Evolutionary conservation across 92 coral and sea anemone species (phyloP).

Genomic region (Phenganax marumi): DNA sequence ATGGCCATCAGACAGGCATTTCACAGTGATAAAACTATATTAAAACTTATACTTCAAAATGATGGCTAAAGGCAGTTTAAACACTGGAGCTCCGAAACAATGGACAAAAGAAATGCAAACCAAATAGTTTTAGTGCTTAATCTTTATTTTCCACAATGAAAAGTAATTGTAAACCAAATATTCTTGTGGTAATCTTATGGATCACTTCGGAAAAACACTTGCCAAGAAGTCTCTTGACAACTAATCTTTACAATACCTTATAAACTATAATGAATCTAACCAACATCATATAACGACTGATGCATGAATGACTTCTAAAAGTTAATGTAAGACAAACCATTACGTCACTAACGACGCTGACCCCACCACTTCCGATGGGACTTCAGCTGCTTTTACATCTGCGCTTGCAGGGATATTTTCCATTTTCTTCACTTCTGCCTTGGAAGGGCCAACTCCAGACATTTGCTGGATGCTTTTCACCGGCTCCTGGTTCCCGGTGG

Average conservation of each 20-base stretch:
- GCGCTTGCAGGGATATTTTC: neutral
- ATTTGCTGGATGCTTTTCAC: slow-evolving; percentile 9
- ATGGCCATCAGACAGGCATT: slow-evolving; percentile 86
- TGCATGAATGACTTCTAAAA: slow-evolving; percentile 23
- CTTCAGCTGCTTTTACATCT: neutral
- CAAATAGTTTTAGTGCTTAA: slow-evolving; percentile 12
- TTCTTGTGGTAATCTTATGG: slow-evolving; percentile 9
- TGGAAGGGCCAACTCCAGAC: slow-evolving; percentile 19
- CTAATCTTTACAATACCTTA: slow-evolving; percentile 46
- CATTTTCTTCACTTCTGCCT: neutral
- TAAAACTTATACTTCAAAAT: slow-evolving; percentile 59
- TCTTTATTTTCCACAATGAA: slow-evolving; percentile 19
- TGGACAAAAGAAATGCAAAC: neutral
- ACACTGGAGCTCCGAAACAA: neutral
- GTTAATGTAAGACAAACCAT: neutral
- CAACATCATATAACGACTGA: slow-evolving; percentile 7
- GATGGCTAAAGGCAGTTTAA: slow-evolving; percentile 35
- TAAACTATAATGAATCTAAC: slow-evolving; percentile 5
- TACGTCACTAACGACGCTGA: slow-evolving; percentile 10
- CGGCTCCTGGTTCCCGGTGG: slow-evolving; percentile 22
- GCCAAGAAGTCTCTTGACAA: slow-evolving; percentile 6
- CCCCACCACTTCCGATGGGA: neutral
- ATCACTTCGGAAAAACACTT: slow-evolving; percentile 32
- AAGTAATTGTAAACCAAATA: slow-evolving; percentile 25
- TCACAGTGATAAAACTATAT: slow-evolving; percentile 62